A percentile compares a stretch with the other conserved stretches of the same genome.
These are phyloP conservation scores for Hycleus phaleratus DNA, from an alignment of 1,140 invertebrate genomes.

Conservation along the genomic window DNA sequence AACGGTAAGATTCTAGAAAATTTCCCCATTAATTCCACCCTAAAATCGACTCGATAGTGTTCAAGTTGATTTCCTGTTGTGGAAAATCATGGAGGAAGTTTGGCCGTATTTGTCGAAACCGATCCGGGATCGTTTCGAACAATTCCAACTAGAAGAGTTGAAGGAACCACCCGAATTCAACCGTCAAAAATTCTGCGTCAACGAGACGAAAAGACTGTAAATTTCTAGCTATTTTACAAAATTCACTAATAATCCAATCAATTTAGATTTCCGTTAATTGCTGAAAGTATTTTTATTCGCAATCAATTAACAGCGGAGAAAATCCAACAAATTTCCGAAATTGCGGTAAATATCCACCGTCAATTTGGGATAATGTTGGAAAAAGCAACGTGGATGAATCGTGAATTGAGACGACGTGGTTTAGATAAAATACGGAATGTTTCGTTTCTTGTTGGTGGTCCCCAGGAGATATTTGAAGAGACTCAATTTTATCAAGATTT, in stretches of 20 bases:
- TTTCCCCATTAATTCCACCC: too few relatives aligned
- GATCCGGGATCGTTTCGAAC: neutral
- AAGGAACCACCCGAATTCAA: neutral
- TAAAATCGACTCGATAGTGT: constrained; percentile 1
- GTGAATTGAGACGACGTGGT: neutral
- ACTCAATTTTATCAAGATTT: constrained; percentile 1
- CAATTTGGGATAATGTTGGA: neutral
- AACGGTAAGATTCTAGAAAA: neutral
- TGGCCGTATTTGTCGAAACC: constrained; percentile 2
- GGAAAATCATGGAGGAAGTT: constrained; percentile 15
- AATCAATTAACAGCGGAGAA: constrained; percentile 7
- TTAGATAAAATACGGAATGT: constrained; percentile 2
- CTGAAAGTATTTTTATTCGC: constrained; percentile 1
- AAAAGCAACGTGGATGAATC: constrained; percentile 4
- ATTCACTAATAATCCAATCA: neutral
- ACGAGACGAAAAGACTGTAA: constrained; percentile 15
- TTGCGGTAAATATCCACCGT: neutral
- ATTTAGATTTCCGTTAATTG: constrained; percentile 16
- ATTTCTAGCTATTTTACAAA: neutral
- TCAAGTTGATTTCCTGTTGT: constrained; percentile 17
- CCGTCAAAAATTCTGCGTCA: constrained; percentile 13
- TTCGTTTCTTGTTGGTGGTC: constrained; percentile 12
- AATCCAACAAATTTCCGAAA: constrained; percentile 6
- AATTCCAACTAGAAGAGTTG: neutral
- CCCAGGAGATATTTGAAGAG: constrained; percentile 3